Percentiles rank a stretch among this genome's conserved stretches.
These are phyloP conservation scores for Microplitis manilae DNA, from an alignment of 2,888 invertebrate species.

Conservation along the genomic window DNA sequence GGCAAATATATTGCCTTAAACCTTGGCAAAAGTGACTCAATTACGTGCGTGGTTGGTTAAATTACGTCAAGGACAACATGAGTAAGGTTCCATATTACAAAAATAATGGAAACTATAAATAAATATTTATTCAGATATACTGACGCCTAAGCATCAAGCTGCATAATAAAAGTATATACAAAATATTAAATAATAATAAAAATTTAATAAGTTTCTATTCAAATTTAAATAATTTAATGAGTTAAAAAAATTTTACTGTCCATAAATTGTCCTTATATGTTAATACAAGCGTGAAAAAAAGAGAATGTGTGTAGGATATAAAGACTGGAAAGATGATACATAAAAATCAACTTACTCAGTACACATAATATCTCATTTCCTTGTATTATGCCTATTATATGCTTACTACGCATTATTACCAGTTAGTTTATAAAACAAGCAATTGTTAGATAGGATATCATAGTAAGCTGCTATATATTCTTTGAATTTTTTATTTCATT, in stretches of 20 bases:
- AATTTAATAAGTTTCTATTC: not conserved
- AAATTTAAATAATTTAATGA: not conserved
- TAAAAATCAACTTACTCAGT: not conserved
- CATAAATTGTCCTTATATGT: slow-evolving; percentile 5
- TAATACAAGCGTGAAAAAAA: slow-evolving; percentile 19
- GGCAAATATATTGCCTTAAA: slow-evolving; percentile 56
- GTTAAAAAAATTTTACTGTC: not conserved
- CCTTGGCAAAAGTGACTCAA: slow-evolving; percentile 63
- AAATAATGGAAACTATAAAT: slow-evolving; percentile 19
- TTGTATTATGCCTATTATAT: slow-evolving; percentile 1
- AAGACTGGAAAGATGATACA: not conserved
- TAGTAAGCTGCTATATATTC: not conserved
- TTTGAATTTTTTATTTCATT: not conserved
- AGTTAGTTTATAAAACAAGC: slow-evolving; percentile 1
- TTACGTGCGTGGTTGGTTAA: slow-evolving; percentile 54
- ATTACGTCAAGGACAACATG: slow-evolving; percentile 57
- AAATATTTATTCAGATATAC: slow-evolving; percentile 12
- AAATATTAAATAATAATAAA: not conserved
- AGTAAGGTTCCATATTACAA: slow-evolving; percentile 51
- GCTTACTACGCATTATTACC: not conserved
- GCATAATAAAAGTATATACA: not conserved
- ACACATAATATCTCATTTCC: not conserved
- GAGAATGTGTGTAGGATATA: slow-evolving; percentile 5
- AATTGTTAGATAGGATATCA: not conserved
- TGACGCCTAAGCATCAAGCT: not conserved